These are phyloP conservation scores for Tanytarsus gracilentus DNA, from an alignment of 2,888 invertebrate genomes.

Conservation along the genomic window DNA sequence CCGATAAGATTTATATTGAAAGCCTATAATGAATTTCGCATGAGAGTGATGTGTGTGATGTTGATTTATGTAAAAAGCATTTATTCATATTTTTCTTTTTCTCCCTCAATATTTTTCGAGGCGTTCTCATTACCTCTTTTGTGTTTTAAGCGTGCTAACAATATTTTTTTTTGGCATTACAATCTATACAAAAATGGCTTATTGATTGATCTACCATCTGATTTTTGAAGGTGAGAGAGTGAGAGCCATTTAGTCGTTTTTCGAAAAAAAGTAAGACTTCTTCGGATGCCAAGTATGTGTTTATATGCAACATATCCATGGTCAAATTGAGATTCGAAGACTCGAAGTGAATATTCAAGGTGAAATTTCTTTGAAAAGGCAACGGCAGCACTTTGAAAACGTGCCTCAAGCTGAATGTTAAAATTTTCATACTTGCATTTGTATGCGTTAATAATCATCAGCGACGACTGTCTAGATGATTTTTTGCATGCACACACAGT, in stretches of 20 bases:
- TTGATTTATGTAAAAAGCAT: not conserved
- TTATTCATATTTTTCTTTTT: not conserved
- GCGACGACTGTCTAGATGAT: too few relatives aligned
- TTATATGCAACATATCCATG: not conserved
- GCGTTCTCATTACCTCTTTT: too few relatives aligned
- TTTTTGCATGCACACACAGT: too few relatives aligned
- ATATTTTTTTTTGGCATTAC: too few relatives aligned
- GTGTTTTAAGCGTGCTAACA: too few relatives aligned
- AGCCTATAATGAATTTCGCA: slow-evolving; percentile 10
- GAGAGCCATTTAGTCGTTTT: too few relatives aligned
- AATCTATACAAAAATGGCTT: too few relatives aligned
- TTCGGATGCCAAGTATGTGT: not conserved
- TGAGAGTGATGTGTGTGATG: not conserved
- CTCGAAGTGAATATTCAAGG: not conserved
- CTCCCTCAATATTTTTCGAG: too few relatives aligned
- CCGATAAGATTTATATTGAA: slow-evolving; percentile 11
- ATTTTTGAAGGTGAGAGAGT: too few relatives aligned
- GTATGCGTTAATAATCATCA: slow-evolving; percentile 10
- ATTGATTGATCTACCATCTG: too few relatives aligned
- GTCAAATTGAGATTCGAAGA: not conserved
- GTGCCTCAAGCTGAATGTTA: not conserved
- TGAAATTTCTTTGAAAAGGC: not conserved
- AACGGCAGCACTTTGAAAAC: not conserved
- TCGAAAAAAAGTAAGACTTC: slow-evolving; percentile 6
- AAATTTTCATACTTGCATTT: not conserved